A percentile compares a stretch with the other conserved stretches of the same genome.
These are phyloP conservation scores for Prunella himalayana DNA, from an alignment of 2,113 vertebrate genomes.

Conservation along the genomic window DNA sequence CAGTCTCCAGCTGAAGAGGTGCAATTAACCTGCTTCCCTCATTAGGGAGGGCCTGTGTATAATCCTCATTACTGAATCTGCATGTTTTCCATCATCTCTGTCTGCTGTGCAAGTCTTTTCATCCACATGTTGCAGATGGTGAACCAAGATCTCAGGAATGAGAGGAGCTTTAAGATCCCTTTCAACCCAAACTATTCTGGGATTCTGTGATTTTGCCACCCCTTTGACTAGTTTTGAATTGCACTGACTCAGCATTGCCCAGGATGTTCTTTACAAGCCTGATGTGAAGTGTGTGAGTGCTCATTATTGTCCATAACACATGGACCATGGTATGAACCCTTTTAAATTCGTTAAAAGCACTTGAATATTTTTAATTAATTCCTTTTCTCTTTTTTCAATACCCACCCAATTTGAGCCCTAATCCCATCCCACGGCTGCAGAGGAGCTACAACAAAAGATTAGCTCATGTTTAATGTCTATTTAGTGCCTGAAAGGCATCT, in stretches of 20 bases:
- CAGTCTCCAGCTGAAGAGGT: neutral
- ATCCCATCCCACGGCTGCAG: neutral
- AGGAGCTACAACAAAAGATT: neutral
- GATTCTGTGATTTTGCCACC: neutral
- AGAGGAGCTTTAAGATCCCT: neutral
- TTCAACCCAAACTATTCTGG: neutral
- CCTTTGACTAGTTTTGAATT: neutral
- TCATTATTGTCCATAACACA: neutral
- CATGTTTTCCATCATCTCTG: neutral
- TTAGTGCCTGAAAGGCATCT: conserved; percentile 29
- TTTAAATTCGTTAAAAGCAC: neutral
- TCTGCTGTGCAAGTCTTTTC: neutral
- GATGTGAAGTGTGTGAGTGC: neutral
- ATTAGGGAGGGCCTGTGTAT: neutral
- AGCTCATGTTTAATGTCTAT: neutral
- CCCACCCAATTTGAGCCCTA: neutral
- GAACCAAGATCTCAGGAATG: neutral
- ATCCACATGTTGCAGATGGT: neutral
- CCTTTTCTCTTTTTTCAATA: neutral
- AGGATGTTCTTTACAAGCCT: neutral
- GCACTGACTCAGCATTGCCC: neutral
- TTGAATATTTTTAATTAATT: neutral
- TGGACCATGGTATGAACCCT: neutral
- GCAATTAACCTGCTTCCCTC: neutral
- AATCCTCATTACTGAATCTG: neutral